These are phyloP conservation scores for Silurus glanis DNA, from an alignment of 2,113 vertebrate genomes.

Conservation along the genomic window DNA sequence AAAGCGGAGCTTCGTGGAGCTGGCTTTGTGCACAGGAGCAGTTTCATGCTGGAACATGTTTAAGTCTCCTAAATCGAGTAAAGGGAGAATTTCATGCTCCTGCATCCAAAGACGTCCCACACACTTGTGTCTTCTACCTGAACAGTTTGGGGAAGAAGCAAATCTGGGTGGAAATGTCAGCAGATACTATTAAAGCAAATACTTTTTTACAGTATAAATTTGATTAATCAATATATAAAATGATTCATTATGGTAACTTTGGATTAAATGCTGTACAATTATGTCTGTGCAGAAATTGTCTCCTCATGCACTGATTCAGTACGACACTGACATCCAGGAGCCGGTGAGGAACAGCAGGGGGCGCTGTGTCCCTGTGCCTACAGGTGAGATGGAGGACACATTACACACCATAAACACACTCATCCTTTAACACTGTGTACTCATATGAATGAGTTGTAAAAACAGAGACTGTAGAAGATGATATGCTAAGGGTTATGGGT, in stretches of 20 bases:
- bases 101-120: too few relatives aligned
- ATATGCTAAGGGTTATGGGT: not conserved
- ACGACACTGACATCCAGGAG: not conserved
- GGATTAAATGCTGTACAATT: not conserved
- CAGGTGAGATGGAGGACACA: slow-evolving; percentile 2
- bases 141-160: too few relatives aligned
- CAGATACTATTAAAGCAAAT: too few relatives aligned
- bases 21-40: too few relatives aligned
- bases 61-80: too few relatives aligned
- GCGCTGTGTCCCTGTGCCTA: slow-evolving; percentile 24
- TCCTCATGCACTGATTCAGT: slow-evolving; percentile 17
- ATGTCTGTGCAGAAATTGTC: not conserved
- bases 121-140: too few relatives aligned
- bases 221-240: too few relatives aligned
- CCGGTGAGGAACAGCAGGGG: slow-evolving; percentile 32
- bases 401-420: not conserved
- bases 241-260: not conserved
- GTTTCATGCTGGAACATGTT: too few relatives aligned
- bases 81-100: too few relatives aligned
- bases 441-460: not conserved
- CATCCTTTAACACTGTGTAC: not conserved
- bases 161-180: too few relatives aligned
- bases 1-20: too few relatives aligned
- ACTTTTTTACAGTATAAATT: too few relatives aligned
- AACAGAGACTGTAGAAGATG: not conserved